Conservation (phyloP, 2,888 invertebrate genomes). For the Netelia fuscicornis region DNA sequence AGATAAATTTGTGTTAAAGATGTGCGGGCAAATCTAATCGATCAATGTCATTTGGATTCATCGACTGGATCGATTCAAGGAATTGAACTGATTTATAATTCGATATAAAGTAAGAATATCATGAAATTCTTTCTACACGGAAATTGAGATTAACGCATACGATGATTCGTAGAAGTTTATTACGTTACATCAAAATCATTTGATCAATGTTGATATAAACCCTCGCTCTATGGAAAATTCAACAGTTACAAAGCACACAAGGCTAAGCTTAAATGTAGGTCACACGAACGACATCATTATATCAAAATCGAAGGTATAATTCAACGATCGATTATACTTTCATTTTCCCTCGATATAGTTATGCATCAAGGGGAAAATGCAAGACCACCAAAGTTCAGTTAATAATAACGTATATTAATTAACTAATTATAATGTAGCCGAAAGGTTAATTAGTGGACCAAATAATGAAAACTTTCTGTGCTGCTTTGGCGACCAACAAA, state of each 20-base stretch:
- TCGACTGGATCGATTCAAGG: background rate
- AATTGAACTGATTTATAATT: no score
- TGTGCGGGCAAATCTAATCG: constrained; percentile 29
- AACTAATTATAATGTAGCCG: constrained; percentile 36
- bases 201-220: no score
- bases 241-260: no score
- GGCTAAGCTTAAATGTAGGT: constrained; percentile 33
- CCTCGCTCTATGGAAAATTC: no score
- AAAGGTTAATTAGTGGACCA: constrained; percentile 49
- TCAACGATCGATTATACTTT: constrained; percentile 44
- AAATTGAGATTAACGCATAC: no score
- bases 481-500: background rate
- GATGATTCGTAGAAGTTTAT: no score
- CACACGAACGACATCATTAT: constrained; percentile 27
- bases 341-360: constrained; percentile 1
- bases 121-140: no score
- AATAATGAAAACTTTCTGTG: constrained; percentile 45
- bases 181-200: no score
- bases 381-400: constrained; percentile 4
- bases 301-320: constrained; percentile 47
- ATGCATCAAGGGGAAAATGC: background rate
- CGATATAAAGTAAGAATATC: no score
- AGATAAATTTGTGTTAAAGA: background rate
- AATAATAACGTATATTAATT: constrained; percentile 34
- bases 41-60: background rate